These are phyloP conservation scores for Otis tarda DNA, from an alignment of 2,113 vertebrate genomes.

Conservation along the genomic window DNA sequence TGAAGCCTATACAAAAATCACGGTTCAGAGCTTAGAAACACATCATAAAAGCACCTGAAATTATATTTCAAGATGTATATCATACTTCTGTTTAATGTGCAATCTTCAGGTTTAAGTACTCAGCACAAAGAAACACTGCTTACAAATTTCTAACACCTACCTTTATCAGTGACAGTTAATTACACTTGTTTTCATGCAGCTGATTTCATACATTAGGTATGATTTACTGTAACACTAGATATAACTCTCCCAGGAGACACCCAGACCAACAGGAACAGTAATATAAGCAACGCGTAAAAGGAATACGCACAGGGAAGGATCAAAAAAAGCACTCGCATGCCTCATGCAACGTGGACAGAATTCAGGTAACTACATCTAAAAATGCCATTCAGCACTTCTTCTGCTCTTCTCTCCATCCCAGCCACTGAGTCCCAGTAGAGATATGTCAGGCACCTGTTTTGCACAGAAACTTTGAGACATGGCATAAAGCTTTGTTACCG, in stretches of 20 bases:
- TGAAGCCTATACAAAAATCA: slow-evolving; percentile 6
- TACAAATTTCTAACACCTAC: not conserved
- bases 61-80: not conserved
- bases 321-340: not conserved
- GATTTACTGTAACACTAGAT: not conserved
- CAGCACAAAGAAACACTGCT: not conserved
- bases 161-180: not conserved
- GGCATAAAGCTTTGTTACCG: not conserved
- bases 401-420: not conserved
- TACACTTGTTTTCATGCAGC: not conserved
- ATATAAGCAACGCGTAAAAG: not conserved
- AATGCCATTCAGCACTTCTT: not conserved
- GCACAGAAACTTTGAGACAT: not conserved
- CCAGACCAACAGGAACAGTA: not conserved
- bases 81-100: not conserved
- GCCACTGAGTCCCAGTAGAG: not conserved
- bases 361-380: not conserved
- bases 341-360: not conserved
- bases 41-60: not conserved
- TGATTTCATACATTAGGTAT: not conserved
- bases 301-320: not conserved
- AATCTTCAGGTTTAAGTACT: not conserved
- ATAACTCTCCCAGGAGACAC: not conserved
- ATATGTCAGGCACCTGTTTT: not conserved
- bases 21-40: not conserved